Conservation (phyloP, 2,888 invertebrate genomes). For the Neoaliturus tenellus region DNA sequence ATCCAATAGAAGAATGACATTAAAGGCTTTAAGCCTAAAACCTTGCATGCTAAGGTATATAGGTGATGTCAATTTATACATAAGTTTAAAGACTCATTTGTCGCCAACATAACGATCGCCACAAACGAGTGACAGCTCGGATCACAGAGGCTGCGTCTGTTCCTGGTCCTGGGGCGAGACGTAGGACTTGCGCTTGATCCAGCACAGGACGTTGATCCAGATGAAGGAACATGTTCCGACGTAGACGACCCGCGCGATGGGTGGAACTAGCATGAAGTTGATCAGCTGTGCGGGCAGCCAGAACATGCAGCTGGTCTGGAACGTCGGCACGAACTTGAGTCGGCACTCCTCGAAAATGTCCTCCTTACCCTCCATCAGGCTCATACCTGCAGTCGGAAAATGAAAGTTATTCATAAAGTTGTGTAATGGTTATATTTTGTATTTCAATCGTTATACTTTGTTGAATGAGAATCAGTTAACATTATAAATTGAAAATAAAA, state of each 20-base stretch:
- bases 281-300: slow-evolving; percentile 90
- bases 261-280: slow-evolving; percentile 85
- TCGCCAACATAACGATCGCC: no score
- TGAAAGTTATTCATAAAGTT: no score
- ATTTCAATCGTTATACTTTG: no score
- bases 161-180: not conserved
- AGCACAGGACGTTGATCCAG: slow-evolving; percentile 92
- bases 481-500: no score
- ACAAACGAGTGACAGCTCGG: no score
- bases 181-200: slow-evolving; percentile 78
- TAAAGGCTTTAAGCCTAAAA: no score
- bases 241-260: slow-evolving; percentile 84
- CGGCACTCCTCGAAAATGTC: slow-evolving; percentile 83
- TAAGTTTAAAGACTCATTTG: no score
- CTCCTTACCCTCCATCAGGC: slow-evolving; percentile 82
- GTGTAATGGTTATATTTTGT: no score
- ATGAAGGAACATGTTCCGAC: slow-evolving; percentile 86
- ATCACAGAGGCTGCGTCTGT: not conserved
- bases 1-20: no score
- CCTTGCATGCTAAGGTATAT: no score
- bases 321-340: slow-evolving; percentile 83
- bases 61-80: no score
- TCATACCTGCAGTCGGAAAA: slow-evolving; percentile 86
- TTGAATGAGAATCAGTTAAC: no score
- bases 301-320: slow-evolving; percentile 85